Evolutionary conservation across 92 coral and sea anemone genomes (phyloP).

Genomic region (Bergia puertoricense): DNA sequence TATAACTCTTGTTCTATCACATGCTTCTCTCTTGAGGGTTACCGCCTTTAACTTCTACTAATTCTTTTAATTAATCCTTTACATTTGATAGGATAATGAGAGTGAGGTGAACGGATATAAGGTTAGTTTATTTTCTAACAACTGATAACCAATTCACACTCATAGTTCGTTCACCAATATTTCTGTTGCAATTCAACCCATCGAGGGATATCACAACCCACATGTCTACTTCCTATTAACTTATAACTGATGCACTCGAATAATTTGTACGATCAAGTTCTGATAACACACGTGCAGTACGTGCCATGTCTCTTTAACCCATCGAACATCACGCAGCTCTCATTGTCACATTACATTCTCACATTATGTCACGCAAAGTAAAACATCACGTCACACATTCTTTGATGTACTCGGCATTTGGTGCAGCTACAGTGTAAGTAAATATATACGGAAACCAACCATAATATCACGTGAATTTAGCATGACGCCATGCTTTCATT

Average conservation of each 20-base stretch:
- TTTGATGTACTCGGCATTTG: too few relatives aligned
- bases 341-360: neutral
- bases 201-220: neutral
- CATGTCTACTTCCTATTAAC: neutral
- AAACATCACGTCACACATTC: too few relatives aligned
- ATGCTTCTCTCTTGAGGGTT: neutral
- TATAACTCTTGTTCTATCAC: too few relatives aligned
- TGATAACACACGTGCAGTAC: neutral
- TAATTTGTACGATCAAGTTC: too few relatives aligned
- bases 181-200: neutral
- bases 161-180: neutral
- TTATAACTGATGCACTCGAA: neutral
- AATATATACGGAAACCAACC: too few relatives aligned
- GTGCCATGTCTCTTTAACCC: neutral
- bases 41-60: neutral
- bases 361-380: neutral
- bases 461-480: too few relatives aligned
- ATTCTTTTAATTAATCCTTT: slow-evolving; percentile 11
- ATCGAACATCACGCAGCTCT: neutral
- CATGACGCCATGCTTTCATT: too few relatives aligned
- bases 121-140: slow-evolving; percentile 40
- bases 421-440: too few relatives aligned
- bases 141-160: neutral
- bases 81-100: slow-evolving; percentile 41
- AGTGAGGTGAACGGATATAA: slow-evolving; percentile 41